Evolutionary conservation across 2,113 vertebrate genomes (phyloP).

Genomic region (Etheostoma spectabile): DNA sequence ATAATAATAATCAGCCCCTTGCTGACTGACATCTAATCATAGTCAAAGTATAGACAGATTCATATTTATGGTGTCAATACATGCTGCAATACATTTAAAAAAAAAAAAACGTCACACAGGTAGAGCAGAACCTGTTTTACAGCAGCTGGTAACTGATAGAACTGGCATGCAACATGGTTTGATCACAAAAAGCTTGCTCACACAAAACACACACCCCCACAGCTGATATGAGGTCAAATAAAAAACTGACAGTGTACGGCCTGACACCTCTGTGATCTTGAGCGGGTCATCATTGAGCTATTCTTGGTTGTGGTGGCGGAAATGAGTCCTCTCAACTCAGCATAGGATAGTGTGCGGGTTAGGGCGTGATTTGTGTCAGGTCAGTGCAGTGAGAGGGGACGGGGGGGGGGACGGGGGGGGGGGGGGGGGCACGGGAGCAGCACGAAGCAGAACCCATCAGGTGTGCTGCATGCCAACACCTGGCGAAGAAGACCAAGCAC

Average conservation of each 20-base stretch:
- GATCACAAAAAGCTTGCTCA: background rate
- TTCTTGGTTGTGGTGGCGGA: constrained; percentile 48
- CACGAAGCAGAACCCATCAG: constrained; percentile 17
- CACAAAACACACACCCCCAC: background rate
- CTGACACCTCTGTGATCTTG: constrained; percentile 16
- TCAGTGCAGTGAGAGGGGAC: background rate
- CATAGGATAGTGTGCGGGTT: background rate
- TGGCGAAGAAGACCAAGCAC: background rate
- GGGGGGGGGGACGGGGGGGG: background rate
- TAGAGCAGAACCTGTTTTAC: constrained; percentile 34
- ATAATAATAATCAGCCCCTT: background rate
- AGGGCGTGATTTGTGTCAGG: constrained; percentile 3
- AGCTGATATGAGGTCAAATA: constrained; percentile 15
- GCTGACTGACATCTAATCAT: background rate
- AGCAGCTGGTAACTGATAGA: constrained; percentile 26
- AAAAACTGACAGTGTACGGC: background rate
- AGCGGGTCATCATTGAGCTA: constrained; percentile 31
- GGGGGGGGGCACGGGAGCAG: background rate
- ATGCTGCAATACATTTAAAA: background rate
- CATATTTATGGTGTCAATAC: background rate
- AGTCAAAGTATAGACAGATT: background rate
- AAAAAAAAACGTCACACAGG: background rate
- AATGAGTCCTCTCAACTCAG: constrained; percentile 11
- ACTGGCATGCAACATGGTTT: constrained; percentile 10
- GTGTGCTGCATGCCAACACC: background rate